Base-by-base conservation (phyloP, 2,888 invertebrate species). In the Chirona hameri region DNA sequence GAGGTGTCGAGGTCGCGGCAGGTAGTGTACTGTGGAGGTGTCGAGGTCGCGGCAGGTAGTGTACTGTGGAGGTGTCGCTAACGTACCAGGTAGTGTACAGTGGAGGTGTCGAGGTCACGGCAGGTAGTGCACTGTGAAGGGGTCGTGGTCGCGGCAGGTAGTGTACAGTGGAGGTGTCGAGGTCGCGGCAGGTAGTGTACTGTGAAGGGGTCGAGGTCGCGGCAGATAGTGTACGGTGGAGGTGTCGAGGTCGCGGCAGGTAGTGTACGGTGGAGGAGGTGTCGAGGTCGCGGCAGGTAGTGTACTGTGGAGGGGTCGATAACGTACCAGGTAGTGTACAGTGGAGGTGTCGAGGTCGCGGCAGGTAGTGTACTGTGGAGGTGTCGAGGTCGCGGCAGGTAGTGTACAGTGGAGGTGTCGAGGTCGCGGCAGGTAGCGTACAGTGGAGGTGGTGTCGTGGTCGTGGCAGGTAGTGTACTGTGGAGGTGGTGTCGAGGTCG, bases 41-140 rank as follows among this genome's bases (percentile, higher is more conserved):
- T 96, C 95, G 89, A 98, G 93, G 88, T 98, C 97, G 48, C 96
- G 89, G 87, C 97, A 97, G 86, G 96, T n/a, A n/a, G n/a, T n/a
- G n/a, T n/a, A n/a, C n/a, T n/a, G n/a, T n/a, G n/a, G n/a, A n/a
- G n/a, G n/a, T 2, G 39, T 7, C 39, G 39, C 4, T 39, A 39
- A 39, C 88, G 90, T 88, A 95, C 94, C 88, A 98, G 89, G 86
- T 95, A 93, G 84, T 92, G 93, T 0, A 97, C 94, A 82, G 95
- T 95, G 85, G 91, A 93, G 85, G 94, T 93, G 87, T 96, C 95
- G 89, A 98, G 93, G 88, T 98, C 97, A 46, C 96, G 89, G 87
- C 97, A 97, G 86, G 96, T n/a, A n/a, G n/a, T n/a, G n/a, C n/a
- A n/a, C n/a, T n/a, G n/a, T n/a, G n/a, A n/a, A n/a, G n/a, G n/a